Percentiles rank a stretch among this genome's conserved stretches.
These are phyloP conservation scores for Drosophila atripex DNA, from an alignment of 2,888 invertebrate genomes.

Conservation along the genomic window DNA sequence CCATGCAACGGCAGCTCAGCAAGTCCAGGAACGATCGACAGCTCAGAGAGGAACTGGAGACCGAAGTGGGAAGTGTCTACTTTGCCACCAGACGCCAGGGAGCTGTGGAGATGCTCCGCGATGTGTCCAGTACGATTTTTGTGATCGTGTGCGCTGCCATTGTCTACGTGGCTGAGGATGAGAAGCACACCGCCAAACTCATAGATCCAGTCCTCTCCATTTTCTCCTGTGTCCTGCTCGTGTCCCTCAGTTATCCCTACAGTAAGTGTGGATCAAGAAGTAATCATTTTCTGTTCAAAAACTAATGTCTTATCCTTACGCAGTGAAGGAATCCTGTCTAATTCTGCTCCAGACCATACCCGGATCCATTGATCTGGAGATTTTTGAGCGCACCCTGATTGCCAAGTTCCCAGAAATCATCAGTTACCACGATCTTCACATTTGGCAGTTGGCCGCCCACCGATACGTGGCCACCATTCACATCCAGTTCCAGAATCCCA, in stretches of 20 bases:
- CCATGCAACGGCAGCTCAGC: conserved; percentile 84
- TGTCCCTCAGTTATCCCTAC: conserved; percentile 91
- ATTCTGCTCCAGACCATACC: conserved; percentile 97
- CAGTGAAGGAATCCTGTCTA: conserved; percentile 94
- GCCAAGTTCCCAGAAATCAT: conserved; percentile 88
- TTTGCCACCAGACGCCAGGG: conserved; percentile 85
- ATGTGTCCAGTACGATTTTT: conserved; percentile 88
- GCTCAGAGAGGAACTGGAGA: conserved; percentile 66
- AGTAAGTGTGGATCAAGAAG: conserved; percentile 85
- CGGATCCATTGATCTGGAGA: conserved; percentile 91
- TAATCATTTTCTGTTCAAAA: background rate
- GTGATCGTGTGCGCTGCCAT: conserved; percentile 88
- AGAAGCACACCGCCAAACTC: conserved; percentile 87
- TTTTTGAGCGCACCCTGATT: conserved; percentile 87
- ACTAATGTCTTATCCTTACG: conserved; percentile 56
- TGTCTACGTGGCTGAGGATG: conserved; percentile 85
- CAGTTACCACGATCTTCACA: conserved; percentile 93
- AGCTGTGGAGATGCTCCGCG: conserved; percentile 86
- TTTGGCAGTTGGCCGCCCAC: conserved; percentile 93
- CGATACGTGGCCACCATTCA: conserved; percentile 94
- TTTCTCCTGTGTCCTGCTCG: conserved; percentile 88
- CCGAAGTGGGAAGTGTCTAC: conserved; percentile 62
- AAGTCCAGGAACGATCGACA: conserved; percentile 80
- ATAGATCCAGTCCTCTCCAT: conserved; percentile 91
- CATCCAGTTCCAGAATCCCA: conserved; percentile 89